Evolutionary conservation across 2,888 invertebrate species (phyloP).

Genomic region (Ametastegia equiseti): DNA sequence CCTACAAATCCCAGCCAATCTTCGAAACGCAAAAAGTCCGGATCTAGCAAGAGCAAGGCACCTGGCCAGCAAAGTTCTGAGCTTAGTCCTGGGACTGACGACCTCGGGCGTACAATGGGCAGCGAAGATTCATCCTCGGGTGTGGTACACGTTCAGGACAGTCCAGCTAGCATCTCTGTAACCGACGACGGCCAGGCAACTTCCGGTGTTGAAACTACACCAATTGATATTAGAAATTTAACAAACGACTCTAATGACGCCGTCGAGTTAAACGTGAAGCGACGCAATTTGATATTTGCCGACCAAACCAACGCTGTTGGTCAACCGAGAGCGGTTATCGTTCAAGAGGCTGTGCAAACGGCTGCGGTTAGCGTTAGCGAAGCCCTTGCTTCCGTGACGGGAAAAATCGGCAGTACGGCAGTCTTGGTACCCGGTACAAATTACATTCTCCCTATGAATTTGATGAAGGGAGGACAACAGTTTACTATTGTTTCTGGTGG

Average conservation of each 20-base stretch:
- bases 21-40: slow-evolving; percentile 84
- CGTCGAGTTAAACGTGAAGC: slow-evolving; percentile 66
- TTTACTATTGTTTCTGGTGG: slow-evolving; percentile 86
- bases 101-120: slow-evolving; percentile 83
- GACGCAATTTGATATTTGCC: slow-evolving; percentile 70
- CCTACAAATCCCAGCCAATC: slow-evolving; percentile 85
- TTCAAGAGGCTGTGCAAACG: slow-evolving; percentile 71
- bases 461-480: slow-evolving; percentile 85
- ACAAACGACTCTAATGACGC: slow-evolving; percentile 72
- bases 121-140: slow-evolving; percentile 89
- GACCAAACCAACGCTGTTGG: slow-evolving; percentile 64
- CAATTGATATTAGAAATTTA: slow-evolving; percentile 66
- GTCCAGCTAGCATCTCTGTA: slow-evolving; percentile 72
- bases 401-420: slow-evolving; percentile 81
- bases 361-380: slow-evolving; percentile 78
- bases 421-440: slow-evolving; percentile 84
- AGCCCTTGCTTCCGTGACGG: slow-evolving; percentile 80
- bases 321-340: slow-evolving; percentile 71
- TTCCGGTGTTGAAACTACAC: slow-evolving; percentile 59
- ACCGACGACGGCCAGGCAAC: slow-evolving; percentile 68
- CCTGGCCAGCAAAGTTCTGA: slow-evolving; percentile 75
- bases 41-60: slow-evolving; percentile 80
- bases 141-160: slow-evolving; percentile 75
- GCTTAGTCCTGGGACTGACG: slow-evolving; percentile 82
- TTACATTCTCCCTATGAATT: slow-evolving; percentile 84